Evolutionary conservation across 2,888 invertebrate species (phyloP).

Genomic region (Lissonota sp.): DNA sequence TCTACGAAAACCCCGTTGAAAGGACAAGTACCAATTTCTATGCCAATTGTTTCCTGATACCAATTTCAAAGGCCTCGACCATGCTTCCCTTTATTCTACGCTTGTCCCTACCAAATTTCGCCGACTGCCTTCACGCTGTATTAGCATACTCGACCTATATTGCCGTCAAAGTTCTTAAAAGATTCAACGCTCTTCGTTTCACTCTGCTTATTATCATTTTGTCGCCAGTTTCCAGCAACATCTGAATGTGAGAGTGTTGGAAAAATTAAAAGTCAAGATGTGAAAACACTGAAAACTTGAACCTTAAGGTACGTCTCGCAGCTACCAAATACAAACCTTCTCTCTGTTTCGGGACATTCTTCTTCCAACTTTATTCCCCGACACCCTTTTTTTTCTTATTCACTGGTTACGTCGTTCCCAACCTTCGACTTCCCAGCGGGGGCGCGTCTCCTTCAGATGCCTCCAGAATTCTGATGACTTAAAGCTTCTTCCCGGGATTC

Average conservation of each 20-base stretch:
- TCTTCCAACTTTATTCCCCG: conserved; percentile 32
- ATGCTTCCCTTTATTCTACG: conserved; percentile 11
- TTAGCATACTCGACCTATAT: not conserved
- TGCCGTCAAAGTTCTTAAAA: conserved; percentile 8
- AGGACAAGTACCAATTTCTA: conserved; percentile 75
- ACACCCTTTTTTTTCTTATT: conserved; percentile 34
- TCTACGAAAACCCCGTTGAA: conserved; percentile 26
- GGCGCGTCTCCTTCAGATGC: conserved; percentile 31
- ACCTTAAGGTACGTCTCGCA: conserved; percentile 25
- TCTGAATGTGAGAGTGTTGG: not conserved
- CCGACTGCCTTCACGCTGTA: conserved; percentile 1
- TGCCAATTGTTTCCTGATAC: conserved; percentile 77
- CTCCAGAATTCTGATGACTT: conserved; percentile 47
- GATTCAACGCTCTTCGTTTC: not conserved
- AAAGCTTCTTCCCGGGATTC: conserved; percentile 31
- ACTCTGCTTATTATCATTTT: too few species aligned
- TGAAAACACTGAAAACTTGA: conserved; percentile 27
- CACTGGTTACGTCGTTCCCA: conserved; percentile 27
- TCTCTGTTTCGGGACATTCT: conserved; percentile 19
- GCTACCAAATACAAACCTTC: conserved; percentile 18
- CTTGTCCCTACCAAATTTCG: conserved; percentile 7
- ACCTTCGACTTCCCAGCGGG: conserved; percentile 33
- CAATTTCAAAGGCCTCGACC: conserved; percentile 60
- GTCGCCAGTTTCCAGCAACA: too few species aligned
- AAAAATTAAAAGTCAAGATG: conserved; percentile 3